Evolutionary conservation across 2,113 vertebrate genomes (phyloP).

Genomic region (Actinemys pallida): DNA sequence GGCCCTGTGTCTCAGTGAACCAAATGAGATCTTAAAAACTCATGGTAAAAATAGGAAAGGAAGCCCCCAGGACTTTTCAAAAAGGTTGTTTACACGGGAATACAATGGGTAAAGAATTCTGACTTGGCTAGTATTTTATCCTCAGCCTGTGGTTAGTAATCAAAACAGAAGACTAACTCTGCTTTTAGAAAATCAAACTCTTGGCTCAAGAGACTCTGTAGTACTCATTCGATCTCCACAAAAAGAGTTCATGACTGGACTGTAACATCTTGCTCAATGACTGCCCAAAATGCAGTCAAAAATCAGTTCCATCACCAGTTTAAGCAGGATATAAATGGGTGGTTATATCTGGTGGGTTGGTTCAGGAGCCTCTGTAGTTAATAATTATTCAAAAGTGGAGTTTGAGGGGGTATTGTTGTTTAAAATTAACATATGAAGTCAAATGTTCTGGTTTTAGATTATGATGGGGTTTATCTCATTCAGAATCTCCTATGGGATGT

Average conservation of each 20-base stretch:
- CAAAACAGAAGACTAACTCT: neutral
- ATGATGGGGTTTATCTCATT: neutral
- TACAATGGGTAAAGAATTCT: neutral
- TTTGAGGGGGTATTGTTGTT: neutral
- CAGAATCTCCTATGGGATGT: neutral
- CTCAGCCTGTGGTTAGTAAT: neutral
- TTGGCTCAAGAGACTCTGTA: neutral
- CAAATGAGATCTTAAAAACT: neutral
- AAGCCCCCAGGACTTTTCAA: neutral
- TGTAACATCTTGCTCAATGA: neutral
- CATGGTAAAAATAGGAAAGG: neutral
- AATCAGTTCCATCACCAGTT: accelerated
- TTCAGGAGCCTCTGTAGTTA: neutral
- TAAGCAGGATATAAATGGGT: neutral
- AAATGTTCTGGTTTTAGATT: neutral
- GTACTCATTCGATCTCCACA: neutral
- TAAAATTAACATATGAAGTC: neutral
- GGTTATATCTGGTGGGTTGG: too few species aligned
- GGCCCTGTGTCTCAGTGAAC: neutral
- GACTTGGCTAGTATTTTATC: accelerated
- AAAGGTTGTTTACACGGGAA: neutral
- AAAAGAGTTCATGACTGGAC: neutral
- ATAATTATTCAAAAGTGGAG: neutral
- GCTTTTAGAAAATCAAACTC: neutral
- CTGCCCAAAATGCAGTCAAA: neutral